Conservation (phyloP, 2,888 invertebrate genomes). For the Sarcophaga subvicina region DNA sequence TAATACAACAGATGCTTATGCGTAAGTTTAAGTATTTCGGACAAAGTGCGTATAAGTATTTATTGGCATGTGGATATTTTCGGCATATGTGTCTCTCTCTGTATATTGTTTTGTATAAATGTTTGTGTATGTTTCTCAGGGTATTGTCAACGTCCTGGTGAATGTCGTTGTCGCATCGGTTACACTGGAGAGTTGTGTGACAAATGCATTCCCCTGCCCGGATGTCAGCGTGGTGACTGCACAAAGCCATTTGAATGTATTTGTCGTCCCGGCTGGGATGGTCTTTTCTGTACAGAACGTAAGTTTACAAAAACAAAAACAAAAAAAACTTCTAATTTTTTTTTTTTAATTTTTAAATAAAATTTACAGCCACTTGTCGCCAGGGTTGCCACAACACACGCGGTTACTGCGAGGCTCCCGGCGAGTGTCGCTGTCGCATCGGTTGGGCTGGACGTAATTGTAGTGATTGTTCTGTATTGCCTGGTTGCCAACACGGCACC, state of each 20-base stretch:
- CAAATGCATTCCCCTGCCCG: constrained; percentile 92
- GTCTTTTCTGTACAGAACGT: constrained; percentile 94
- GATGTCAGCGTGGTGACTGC: constrained; percentile 93
- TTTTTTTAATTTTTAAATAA: neutral
- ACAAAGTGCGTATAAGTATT: neutral
- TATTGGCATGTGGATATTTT: neutral
- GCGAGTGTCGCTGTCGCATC: constrained; percentile 93
- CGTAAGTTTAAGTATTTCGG: neutral
- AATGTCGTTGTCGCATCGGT: constrained; percentile 94
- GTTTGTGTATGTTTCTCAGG: constrained; percentile 81
- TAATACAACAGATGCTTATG: neutral
- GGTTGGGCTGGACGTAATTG: constrained; percentile 95
- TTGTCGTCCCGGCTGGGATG: constrained; percentile 93
- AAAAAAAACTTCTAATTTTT: neutral
- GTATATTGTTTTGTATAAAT: neutral
- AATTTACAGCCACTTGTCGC: constrained; percentile 89
- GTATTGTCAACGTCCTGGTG: constrained; percentile 93
- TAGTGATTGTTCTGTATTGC: constrained; percentile 92
- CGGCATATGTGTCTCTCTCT: neutral
- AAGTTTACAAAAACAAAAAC: constrained; percentile 78
- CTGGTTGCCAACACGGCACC: constrained; percentile 95
- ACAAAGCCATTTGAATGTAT: constrained; percentile 93
- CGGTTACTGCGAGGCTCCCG: constrained; percentile 93
- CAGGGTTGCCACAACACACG: constrained; percentile 91
- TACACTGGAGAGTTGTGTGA: constrained; percentile 93